Percentiles rank a stretch among this genome's conserved stretches.
phyloP scores from a whole-genome alignment of 2,113 vertebrate species.

The Gallinago media region DNA sequence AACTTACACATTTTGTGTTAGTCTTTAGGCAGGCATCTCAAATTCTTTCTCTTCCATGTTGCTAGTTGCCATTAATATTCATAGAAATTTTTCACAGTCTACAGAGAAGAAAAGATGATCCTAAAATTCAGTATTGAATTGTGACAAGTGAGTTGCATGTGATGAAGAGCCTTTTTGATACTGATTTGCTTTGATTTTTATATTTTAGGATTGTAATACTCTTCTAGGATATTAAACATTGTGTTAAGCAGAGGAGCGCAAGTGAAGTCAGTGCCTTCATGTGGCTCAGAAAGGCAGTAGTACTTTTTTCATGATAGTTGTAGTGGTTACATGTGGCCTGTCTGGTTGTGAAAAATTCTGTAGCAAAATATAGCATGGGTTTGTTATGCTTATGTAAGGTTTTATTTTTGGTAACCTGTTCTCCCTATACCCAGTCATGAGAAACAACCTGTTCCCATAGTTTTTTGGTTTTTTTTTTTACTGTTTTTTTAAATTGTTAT shows the following conservation, averaged over 20 bases:
- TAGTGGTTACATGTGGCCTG: constrained; percentile 15
- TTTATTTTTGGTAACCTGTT: constrained; percentile 13
- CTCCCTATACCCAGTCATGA: neutral
- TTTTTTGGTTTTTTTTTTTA: neutral
- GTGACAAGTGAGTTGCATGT: neutral
- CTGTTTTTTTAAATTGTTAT: neutral
- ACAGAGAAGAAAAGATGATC: neutral
- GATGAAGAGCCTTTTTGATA: neutral
- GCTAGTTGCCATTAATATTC: neutral
- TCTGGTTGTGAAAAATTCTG: constrained; percentile 35
- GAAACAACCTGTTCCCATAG: neutral
- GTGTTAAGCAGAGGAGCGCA: neutral
- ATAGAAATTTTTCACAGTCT: neutral
- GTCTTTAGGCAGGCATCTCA: neutral
- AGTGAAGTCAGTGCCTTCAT: neutral
- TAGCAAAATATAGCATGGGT: constrained; percentile 12
- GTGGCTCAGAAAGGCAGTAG: neutral
- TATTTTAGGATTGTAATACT: neutral
- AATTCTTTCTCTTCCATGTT: neutral
- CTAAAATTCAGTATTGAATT: neutral
- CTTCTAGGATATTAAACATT: neutral
- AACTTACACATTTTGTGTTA: neutral
- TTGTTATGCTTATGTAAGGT: constrained; percentile 32
- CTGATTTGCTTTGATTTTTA: neutral
- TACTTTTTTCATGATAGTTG: neutral